phyloP scores from a whole-genome alignment of 2,797 vertebrate genomes.

The Gymnoscopelus microlampas region DNA sequence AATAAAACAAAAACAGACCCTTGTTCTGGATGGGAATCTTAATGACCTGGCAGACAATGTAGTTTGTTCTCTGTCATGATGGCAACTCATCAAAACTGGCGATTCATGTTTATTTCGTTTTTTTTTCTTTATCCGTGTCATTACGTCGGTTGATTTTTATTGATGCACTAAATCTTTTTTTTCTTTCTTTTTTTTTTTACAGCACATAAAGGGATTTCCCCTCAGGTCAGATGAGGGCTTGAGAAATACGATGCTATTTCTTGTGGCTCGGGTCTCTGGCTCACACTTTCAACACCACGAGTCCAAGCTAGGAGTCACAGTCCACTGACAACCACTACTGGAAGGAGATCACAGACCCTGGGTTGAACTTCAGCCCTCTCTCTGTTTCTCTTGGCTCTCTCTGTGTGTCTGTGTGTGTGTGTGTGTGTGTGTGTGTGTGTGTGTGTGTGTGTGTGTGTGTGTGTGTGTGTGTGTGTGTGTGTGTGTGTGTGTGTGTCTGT shows the following conservation, averaged over 20 bases:
- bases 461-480: background rate
- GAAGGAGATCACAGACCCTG: conserved; percentile 33
- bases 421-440: too few relatives aligned
- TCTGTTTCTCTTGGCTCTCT: background rate
- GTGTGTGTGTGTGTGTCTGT: too few relatives aligned
- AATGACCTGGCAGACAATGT: conserved; percentile 47
- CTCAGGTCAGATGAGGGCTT: conserved; percentile 49
- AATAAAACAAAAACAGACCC: conserved; percentile 37
- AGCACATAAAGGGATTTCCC: conserved; percentile 49
- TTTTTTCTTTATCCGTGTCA: conserved; percentile 53
- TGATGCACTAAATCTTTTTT: conserved; percentile 59
- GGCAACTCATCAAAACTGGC: conserved; percentile 53
- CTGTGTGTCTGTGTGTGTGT: background rate
- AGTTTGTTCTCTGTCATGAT: conserved; percentile 49
- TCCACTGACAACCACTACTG: conserved; percentile 47
- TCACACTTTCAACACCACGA: conserved; percentile 37
- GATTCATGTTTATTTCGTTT: conserved; percentile 67
- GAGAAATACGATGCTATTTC: conserved; percentile 35
- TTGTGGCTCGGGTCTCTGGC: conserved; percentile 32
- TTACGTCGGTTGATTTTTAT: conserved; percentile 59
- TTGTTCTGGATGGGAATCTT: conserved; percentile 44
- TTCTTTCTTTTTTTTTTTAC: conserved; percentile 33
- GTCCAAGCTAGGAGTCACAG: conserved; percentile 32
- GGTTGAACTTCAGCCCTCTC: conserved; percentile 28
- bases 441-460: too few relatives aligned